Evolutionary conservation across 1,140 invertebrate genomes (phyloP), one percentile per base, ranked within the genome.

Genomic region (Drosophila baimaii): DNA sequence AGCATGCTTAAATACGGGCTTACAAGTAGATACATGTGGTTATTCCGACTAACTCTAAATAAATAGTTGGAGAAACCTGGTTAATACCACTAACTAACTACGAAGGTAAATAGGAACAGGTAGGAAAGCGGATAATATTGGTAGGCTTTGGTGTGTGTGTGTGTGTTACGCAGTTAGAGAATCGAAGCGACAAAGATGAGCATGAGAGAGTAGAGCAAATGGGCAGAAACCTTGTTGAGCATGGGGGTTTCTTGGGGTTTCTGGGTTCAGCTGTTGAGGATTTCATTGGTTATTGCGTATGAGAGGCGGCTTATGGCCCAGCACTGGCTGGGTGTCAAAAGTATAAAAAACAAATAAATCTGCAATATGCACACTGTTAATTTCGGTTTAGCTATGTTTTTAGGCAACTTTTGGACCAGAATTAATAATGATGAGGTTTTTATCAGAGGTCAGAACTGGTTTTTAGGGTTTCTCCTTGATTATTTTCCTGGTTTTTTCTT

Each of bases 261-360:
- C 31, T 73, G 49, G 61, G 46, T 47, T 66, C 55, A 25, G 52
- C 55, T 75, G 65, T 74, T 47, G 73, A 49, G 80, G 79, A 47
- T 46, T 83, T 54, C 31, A 23, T 54, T 72, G 77, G 80, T 89
- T 89, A 80, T 89, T 86, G 79, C 77, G 64, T 77, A 82, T 88
- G 73, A 79, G 55, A 33, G 27, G 62, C 74, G 47, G 68, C 47
- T 66, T 49, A 57, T 43, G 59, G 51, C 33, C 12, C 33, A 52
- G 31, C 65, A 51, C 79, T 82, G 72, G 47, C 84, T 83, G 56
- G 21, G 54, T 77, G 76, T 63, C 49, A 66, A 70, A 65, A 70
- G 56, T 77, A n/a, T n/a, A n/a, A 79, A 56, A 65, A 77, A 79
- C 56, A 49, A 46, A 46, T 51, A 47, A 63, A n/a, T 10, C 51